Evolutionary conservation across 1,140 invertebrate species (phyloP), one percentile per base, ranked within the genome.

Genomic region (Hylaeus anthracinus): DNA sequence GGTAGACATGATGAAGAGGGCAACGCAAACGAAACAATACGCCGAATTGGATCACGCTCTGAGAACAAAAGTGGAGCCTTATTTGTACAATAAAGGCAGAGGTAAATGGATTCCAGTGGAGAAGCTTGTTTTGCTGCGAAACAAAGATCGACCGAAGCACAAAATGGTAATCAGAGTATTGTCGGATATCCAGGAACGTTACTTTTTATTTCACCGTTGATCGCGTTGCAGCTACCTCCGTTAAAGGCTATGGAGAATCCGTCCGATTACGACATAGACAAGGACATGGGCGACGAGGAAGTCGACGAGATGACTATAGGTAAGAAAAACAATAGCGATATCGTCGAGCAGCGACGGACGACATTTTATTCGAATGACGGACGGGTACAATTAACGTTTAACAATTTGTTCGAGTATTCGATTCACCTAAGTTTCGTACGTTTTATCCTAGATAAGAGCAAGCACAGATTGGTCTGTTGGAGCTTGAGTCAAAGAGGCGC

Each of bases 1-100:
- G 3, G 97, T 99, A 4, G 97, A 98, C 87, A 95, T 99, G 93
- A 98, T 98, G 96, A 99, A 99, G 93, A 94, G 97, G 87, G 98
- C 98, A 0, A 95, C 96, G 0, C 97, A 98, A 89, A 98, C 96
- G 51, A 98, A 98, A 91, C 97, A 98, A 88, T 98, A 96, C 88
- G 96, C 97, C 0, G 97, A 98, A 91, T 95, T 98, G 58, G 98
- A 98, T 91, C 96, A 98, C 92, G 97, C 97, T 4, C 97, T 98
- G 48, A 96, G 97, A 92, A 97, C 97, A 5, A 97, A 98, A 92
- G 97, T 99, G 1, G 96, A 97, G 86, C 97, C 97, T 1, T 99
- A 98, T 94, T 92, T 99, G 9, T 99, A 99, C 92, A 98, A 99
- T 89, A 97, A 97, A 90, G 98, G 98, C 1, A 95, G 96, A 88